These are phyloP conservation scores for Hypomecis punctinalis DNA, from an alignment of 2,888 invertebrate genomes.

Conservation along the genomic window DNA sequence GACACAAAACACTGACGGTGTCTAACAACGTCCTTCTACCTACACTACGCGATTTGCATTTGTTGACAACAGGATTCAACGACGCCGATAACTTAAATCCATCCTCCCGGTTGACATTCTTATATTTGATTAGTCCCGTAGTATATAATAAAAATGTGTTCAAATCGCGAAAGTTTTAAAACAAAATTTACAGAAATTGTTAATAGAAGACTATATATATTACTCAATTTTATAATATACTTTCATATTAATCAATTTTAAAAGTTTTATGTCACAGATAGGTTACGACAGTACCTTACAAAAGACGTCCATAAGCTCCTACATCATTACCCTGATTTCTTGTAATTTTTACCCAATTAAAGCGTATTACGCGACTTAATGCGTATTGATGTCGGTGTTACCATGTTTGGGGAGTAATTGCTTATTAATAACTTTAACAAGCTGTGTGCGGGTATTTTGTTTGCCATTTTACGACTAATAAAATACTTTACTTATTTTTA, in stretches of 20 bases:
- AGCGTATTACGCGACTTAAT: slow-evolving; percentile 24
- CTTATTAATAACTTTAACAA: slow-evolving; percentile 22
- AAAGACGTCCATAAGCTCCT: slow-evolving; percentile 3
- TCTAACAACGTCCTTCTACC: too few relatives aligned
- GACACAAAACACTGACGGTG: too few relatives aligned
- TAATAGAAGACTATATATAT: neutral
- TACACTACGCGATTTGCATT: too few relatives aligned
- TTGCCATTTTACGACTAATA: slow-evolving; percentile 13
- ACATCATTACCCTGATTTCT: slow-evolving; percentile 20
- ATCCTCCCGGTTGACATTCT: too few relatives aligned
- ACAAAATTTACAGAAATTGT: too few relatives aligned
- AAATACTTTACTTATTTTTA: neutral
- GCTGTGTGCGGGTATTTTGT: slow-evolving; percentile 14
- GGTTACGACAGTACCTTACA: neutral
- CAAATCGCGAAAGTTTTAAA: too few relatives aligned
- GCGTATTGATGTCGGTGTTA: slow-evolving; percentile 26
- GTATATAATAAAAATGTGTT: too few relatives aligned
- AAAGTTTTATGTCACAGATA: neutral
- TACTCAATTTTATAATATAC: too few relatives aligned
- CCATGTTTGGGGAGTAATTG: slow-evolving; percentile 29
- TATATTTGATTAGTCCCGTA: too few relatives aligned
- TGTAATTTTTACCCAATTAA: slow-evolving; percentile 33
- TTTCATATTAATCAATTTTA: too few relatives aligned
- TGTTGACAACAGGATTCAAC: too few relatives aligned
- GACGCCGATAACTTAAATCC: too few relatives aligned